Evolutionary conservation across 2,888 invertebrate genomes (phyloP), one percentile per base, ranked within the genome.

Genomic region (Acleris literana): DNA sequence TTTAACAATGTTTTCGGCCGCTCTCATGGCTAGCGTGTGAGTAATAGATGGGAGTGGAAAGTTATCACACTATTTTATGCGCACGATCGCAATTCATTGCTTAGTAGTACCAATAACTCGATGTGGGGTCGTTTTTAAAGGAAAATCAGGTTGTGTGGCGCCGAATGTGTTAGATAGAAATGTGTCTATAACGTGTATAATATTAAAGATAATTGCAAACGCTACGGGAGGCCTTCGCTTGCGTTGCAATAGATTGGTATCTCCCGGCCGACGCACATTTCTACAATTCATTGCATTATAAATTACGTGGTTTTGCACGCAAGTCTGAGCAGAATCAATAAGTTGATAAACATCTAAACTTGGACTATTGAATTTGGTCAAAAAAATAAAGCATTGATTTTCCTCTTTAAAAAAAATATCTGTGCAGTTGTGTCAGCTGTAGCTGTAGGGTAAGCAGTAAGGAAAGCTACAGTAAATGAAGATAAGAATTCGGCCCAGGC

Each of bases 211-310:
- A 48, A 55, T 54, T 43, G 48, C 55, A 25, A 49, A 39, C 48
- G 39, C 22, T 20, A 39, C 48, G 39, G 60, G 52, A 60, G 60
- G 62, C 62, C 48, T 11, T 39, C 17, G 46, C 46, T 46, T 46
- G 62, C 62, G 54, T 55, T 63, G 55, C 55, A 63, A 48, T 55
- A 63, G 62, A 63, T 55, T 46, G 48, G n/a, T 55, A 63, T 63
- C 55, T 55, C 54, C 29, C 5, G 48, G 46, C 46, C 55, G 22
- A 55, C 55, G 48, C 39, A 55, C 62, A 63, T 63, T 63, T 63
- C 54, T 63, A 54, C 62, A 54, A 63, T 55, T 55, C 33, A 63
- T 63, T 49, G 55, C 54, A 39, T 48, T 54, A 55, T 55, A 39
- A 39, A 55, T 46, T 48, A 29, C 43, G 48, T 48, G 33, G 20